These are phyloP conservation scores for Cremastinae sp. DNA, from an alignment of 2,888 invertebrate genomes.

Conservation along the genomic window DNA sequence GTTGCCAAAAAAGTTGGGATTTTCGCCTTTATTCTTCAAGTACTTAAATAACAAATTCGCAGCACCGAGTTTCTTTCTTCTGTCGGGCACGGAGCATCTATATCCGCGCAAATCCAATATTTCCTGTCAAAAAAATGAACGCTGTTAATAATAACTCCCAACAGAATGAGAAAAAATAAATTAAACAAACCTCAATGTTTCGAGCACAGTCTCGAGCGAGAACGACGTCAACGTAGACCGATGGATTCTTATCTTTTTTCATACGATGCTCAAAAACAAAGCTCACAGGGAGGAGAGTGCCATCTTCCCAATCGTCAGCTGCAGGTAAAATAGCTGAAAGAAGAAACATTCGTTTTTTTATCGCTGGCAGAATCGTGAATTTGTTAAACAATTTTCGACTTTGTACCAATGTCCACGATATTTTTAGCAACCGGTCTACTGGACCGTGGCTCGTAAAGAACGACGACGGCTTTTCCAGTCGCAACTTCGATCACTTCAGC, in stretches of 20 bases:
- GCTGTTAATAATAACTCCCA: not conserved
- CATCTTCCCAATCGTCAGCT: slow-evolving; percentile 68
- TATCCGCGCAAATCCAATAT: slow-evolving; percentile 72
- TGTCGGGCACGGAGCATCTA: slow-evolving; percentile 71
- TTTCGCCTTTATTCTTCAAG: slow-evolving; percentile 71
- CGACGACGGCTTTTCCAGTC: slow-evolving; percentile 68
- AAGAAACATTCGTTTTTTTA: not conserved
- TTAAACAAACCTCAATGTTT: slow-evolving; percentile 65
- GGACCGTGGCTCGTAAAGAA: slow-evolving; percentile 69
- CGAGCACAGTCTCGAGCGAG: slow-evolving; percentile 69
- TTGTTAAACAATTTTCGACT: not conserved
- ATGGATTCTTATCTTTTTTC: slow-evolving; percentile 68
- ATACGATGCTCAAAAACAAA: slow-evolving; percentile 73
- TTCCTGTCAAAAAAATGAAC: slow-evolving; percentile 58
- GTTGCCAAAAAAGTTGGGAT: slow-evolving; percentile 74
- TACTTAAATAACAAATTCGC: slow-evolving; percentile 69
- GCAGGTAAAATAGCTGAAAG: slow-evolving; percentile 72
- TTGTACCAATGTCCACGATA: slow-evolving; percentile 71
- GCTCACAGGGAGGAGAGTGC: slow-evolving; percentile 69
- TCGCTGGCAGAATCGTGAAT: too few species aligned
- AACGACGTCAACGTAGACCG: slow-evolving; percentile 71
- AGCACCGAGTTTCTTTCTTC: slow-evolving; percentile 65
- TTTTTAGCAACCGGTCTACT: slow-evolving; percentile 70
- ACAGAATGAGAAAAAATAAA: slow-evolving; percentile 18
- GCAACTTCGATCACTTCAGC: slow-evolving; percentile 71